Evolutionary conservation across 2,113 vertebrate genomes (phyloP), one percentile per base, ranked within the genome.

Genomic region (Apteryx owenii): DNA sequence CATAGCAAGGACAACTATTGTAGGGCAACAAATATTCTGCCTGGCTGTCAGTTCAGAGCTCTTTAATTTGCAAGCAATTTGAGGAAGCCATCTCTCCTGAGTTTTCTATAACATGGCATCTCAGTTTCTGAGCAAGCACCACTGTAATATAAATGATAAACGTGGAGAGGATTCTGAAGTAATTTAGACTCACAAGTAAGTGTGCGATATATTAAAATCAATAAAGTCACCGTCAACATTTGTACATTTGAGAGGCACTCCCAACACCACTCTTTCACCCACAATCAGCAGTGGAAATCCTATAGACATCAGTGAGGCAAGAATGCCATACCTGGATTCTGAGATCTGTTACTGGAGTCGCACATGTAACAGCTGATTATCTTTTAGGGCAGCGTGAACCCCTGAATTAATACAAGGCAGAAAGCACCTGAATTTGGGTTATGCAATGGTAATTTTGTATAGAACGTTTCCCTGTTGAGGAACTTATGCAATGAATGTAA

Each of bases 1-100:
- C 62, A 12, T 0, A 0, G 42, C 3, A 3, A 51, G 46, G 38
- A 33, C 10, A 64, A 4, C 33, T 81, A 2, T 18, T 50, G 11
- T 16, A 19, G 0, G 3, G 44, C 42, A 78, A 16, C 10, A 50
- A 31, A 25, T 33, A 5, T 64, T 69, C 33, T 90, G 40, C 40
- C 29, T 56, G 23, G 20, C 31, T 62, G 8, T 36, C 25, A 38
- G 20, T 36, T 18, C 79, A 77, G 48, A 81, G 33, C 25, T 76
- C 33, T 75, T 46, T 21, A 17, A 46, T 71, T 62, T 60, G 16
- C 50, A 64, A 69, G 22, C 29, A 31, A 12, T 28, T 83, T 38
- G 22, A 91, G 69, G 66, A 89, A 40, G 33, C 44, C 7, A 38
- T 46, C 58, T n/a, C 36, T 50, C 38, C 46, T 64, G 11, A 7